Base-by-base conservation (phyloP, 2,797 vertebrate species). In the Aselliscus stoliczkanus region DNA sequence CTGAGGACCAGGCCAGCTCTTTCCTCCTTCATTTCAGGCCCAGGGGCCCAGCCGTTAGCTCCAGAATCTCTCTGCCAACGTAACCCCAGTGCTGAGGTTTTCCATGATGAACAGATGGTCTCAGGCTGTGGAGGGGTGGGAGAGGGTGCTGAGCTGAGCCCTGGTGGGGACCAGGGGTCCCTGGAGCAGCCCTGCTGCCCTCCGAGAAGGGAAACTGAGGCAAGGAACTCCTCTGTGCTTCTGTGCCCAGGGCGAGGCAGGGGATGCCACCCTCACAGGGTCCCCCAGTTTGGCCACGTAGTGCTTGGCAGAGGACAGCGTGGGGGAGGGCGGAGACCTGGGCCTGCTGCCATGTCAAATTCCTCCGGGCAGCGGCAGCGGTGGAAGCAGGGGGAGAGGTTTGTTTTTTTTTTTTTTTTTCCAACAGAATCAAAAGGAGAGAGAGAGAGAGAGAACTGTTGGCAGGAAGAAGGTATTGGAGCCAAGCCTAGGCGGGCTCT, bases 321-420 rank as follows among this genome's bases (percentile, higher is more conserved):
- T 9, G 34, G 80, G 75, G 89, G 77, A 72, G 64, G 93, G 91
- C 4, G 64, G 93, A 54, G 93, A 14, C 83, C 95, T 47, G 95
- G 96, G 96, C 95, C 72, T 0, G 34, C 23, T 73, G 96, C 95
- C 95, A 88, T 47, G 93, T 77, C 81, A 77, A 31, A 96, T 96
- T 96, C 96, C 93, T 96, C 70, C 64, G 31, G 0, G 88, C 58
- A 84, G 72, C 34, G 0, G 88, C 58, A 84, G 72, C 0, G 0
- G 70, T 25, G 29, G 64, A 73, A 25, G 72, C 31, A 64, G 14
- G 20, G 72, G 50, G 52, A 42, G 58, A 62, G 75, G 62, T 9
- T 39, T 34, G n/a, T 64, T 65, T 47, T 31, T n/a, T 37, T 73
- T 82, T 84, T 92, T 83, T 75, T 42, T n/a, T n/a, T 54, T 60